These are phyloP conservation scores for Atethmia centrago DNA, from an alignment of 2,888 invertebrate species.

Conservation along the genomic window DNA sequence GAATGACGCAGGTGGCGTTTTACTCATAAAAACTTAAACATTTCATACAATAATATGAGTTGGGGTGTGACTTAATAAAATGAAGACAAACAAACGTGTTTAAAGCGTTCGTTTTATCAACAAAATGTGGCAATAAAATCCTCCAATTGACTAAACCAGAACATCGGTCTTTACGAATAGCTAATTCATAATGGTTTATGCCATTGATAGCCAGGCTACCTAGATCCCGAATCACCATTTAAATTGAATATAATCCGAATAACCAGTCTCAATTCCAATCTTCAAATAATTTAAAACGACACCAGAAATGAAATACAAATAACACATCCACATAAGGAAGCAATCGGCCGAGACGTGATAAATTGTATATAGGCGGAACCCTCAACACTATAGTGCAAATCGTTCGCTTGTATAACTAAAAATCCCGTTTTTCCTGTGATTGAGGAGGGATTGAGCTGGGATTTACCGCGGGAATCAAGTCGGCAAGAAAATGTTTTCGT, in stretches of 20 bases:
- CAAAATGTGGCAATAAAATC: background rate
- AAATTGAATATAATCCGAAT: background rate
- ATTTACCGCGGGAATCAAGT: constrained; percentile 66
- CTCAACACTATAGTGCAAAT: constrained; percentile 62
- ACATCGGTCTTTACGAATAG: background rate
- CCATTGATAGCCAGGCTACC: background rate
- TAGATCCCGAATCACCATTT: background rate
- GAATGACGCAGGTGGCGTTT: constrained; percentile 33
- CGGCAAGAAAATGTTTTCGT: constrained; percentile 70
- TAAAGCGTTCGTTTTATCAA: background rate
- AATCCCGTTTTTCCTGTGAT: constrained; percentile 73
- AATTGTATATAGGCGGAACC: constrained; percentile 51
- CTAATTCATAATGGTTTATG: background rate
- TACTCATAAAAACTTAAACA: constrained; percentile 1
- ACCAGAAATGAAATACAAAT: constrained; percentile 50
- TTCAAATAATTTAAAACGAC: constrained; percentile 25
- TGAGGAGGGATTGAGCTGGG: constrained; percentile 74
- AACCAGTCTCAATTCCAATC: constrained; percentile 21
- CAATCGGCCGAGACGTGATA: constrained; percentile 52
- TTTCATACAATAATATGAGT: background rate
- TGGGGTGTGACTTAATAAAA: background rate
- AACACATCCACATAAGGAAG: constrained; percentile 44
- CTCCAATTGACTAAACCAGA: background rate
- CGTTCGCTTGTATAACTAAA: constrained; percentile 65
- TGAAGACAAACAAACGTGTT: background rate